Conservation (phyloP, 2,797 vertebrate genomes). For the Bufotes viridis region DNA sequence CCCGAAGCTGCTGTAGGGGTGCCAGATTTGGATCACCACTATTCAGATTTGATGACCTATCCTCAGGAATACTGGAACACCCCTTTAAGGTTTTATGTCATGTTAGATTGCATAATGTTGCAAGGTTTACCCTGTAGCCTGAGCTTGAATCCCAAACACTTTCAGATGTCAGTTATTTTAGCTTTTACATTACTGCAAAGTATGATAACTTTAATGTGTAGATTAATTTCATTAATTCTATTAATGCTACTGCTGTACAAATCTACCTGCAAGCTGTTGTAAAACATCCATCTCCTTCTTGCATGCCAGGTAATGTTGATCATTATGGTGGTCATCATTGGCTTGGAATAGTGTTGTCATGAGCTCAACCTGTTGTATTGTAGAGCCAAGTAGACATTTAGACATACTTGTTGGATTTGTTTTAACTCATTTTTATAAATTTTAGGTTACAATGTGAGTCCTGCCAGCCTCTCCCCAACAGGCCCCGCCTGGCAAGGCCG, state of each 20-base stretch:
- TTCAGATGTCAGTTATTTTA: background rate
- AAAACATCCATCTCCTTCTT: background rate
- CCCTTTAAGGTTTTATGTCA: too few species aligned
- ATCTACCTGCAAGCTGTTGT: background rate
- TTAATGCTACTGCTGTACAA: background rate
- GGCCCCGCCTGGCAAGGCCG: conserved; percentile 71
- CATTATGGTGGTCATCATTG: background rate
- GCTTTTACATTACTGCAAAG: background rate
- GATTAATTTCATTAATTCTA: background rate
- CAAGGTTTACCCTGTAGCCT: background rate
- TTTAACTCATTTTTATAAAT: background rate
- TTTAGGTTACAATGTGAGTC: conserved; percentile 69
- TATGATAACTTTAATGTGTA: background rate
- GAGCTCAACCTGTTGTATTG: background rate
- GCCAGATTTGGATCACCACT: too few species aligned
- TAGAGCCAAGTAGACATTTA: background rate
- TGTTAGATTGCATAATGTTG: too few species aligned
- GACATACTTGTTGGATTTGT: background rate
- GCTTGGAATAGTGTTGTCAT: background rate
- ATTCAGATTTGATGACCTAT: too few species aligned
- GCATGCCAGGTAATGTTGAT: background rate
- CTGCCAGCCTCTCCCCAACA: conserved; percentile 64
- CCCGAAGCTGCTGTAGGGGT: too few species aligned
- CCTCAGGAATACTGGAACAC: too few species aligned
- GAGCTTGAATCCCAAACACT: background rate